These are phyloP conservation scores for Machimus rusticus DNA, from an alignment of 2,888 invertebrate genomes.

Conservation along the genomic window DNA sequence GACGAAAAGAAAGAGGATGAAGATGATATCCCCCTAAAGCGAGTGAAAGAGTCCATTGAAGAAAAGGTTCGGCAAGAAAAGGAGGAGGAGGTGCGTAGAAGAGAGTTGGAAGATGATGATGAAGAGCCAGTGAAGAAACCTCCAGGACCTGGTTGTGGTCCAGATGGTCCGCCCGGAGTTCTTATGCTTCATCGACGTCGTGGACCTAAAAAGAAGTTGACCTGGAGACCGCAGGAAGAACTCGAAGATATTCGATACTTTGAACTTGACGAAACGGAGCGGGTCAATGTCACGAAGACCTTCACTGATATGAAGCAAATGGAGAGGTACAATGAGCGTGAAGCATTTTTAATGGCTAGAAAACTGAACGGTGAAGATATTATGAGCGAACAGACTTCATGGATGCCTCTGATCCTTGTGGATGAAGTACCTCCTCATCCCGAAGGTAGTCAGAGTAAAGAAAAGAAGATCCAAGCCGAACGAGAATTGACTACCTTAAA, in stretches of 20 bases:
- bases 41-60: slow-evolving; percentile 61
- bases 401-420: slow-evolving; percentile 76
- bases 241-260: slow-evolving; percentile 87
- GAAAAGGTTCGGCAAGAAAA: slow-evolving; percentile 57
- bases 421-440: slow-evolving; percentile 73
- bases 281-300: slow-evolving; percentile 91
- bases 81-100: slow-evolving; percentile 54
- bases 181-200: slow-evolving; percentile 74
- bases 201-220: slow-evolving; percentile 80
- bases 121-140: slow-evolving; percentile 51
- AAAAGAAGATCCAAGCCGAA: slow-evolving; percentile 86
- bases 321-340: slow-evolving; percentile 86
- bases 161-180: slow-evolving; percentile 76
- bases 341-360: slow-evolving; percentile 79
- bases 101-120: slow-evolving; percentile 52
- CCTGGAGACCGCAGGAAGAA: slow-evolving; percentile 82
- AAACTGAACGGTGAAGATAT: slow-evolving; percentile 78
- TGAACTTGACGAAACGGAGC: slow-evolving; percentile 94
- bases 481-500: slow-evolving; percentile 85
- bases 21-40: slow-evolving; percentile 61
- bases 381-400: slow-evolving; percentile 82
- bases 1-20: slow-evolving; percentile 59
- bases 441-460: slow-evolving; percentile 81
- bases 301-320: slow-evolving; percentile 92
- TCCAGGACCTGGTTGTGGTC: slow-evolving; percentile 62